phyloP scores from a whole-genome alignment of 1,140 invertebrate genomes.

The Eupeodes corollae region DNA sequence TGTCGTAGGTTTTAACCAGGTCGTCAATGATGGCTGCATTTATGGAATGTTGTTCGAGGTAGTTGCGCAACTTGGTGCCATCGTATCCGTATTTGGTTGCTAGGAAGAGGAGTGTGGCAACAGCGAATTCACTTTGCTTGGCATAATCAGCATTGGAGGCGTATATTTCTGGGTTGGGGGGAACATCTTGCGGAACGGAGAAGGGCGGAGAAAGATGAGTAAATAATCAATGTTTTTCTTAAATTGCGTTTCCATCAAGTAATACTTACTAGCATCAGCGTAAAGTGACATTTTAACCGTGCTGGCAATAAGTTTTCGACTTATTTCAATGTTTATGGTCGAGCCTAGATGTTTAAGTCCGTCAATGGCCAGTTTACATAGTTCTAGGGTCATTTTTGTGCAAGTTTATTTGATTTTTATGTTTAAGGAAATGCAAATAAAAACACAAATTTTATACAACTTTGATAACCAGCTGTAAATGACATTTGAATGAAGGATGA shows the following conservation, averaged over 20 bases:
- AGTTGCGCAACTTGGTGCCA: conserved; percentile 11
- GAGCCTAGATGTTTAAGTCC: conserved; percentile 25
- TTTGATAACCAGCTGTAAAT: too few relatives aligned
- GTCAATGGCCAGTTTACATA: conserved; percentile 26
- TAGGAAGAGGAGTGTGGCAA: conserved; percentile 24
- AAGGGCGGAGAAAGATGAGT: neutral
- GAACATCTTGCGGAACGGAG: conserved; percentile 20
- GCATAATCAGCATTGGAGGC: conserved; percentile 23
- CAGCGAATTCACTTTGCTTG: conserved; percentile 33
- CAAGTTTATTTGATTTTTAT: too few relatives aligned
- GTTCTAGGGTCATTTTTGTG: neutral
- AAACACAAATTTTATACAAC: too few relatives aligned
- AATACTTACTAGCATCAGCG: conserved; percentile 27
- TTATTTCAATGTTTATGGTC: conserved; percentile 15
- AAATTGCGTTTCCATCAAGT: neutral
- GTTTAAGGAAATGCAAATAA: too few relatives aligned
- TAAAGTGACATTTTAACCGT: conserved; percentile 28
- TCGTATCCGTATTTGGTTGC: conserved; percentile 28
- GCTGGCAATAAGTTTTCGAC: conserved; percentile 26
- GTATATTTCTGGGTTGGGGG: conserved; percentile 32
- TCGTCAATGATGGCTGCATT: conserved; percentile 18
- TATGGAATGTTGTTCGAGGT: conserved; percentile 17
- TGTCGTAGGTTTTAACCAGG: conserved; percentile 23
- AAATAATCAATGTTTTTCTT: neutral
- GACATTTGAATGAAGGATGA: too few relatives aligned